phyloP scores from a whole-genome alignment of 1,140 invertebrate genomes.

The Lepidurus packardi region DNA sequence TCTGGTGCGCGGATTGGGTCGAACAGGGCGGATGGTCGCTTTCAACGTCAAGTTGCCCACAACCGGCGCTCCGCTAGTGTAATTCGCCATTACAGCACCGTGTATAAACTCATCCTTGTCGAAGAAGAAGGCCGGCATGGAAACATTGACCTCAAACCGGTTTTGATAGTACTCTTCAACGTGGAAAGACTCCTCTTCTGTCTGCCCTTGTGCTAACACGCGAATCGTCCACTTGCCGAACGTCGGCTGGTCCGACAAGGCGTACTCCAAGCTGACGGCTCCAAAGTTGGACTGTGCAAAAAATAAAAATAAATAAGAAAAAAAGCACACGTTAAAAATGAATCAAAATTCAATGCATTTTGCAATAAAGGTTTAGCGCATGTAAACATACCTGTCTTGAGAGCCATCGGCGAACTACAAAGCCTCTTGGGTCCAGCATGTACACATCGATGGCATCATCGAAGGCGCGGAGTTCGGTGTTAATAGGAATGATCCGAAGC shows the following conservation, averaged over 20 bases:
- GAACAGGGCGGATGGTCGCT: slow-evolving; percentile 64
- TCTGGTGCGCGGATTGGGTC: slow-evolving; percentile 30
- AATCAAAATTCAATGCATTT: slow-evolving; percentile 38
- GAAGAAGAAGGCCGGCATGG: slow-evolving; percentile 88
- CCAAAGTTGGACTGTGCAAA: slow-evolving; percentile 70
- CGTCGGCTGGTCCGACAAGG: slow-evolving; percentile 81
- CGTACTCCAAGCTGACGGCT: slow-evolving; percentile 82
- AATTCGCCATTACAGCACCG: slow-evolving; percentile 87
- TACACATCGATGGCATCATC: slow-evolving; percentile 81
- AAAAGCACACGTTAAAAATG: slow-evolving; percentile 36
- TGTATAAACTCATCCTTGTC: slow-evolving; percentile 72
- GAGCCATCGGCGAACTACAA: slow-evolving; percentile 83
- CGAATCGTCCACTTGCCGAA: slow-evolving; percentile 88
- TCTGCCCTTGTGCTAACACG: slow-evolving; percentile 78
- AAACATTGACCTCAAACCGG: slow-evolving; percentile 88
- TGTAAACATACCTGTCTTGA: slow-evolving; percentile 61
- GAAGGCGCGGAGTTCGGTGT: slow-evolving; percentile 79
- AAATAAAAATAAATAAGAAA: slow-evolving; percentile 20
- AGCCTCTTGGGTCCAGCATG: slow-evolving; percentile 76
- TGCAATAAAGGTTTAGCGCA: neutral
- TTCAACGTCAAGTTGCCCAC: slow-evolving; percentile 76
- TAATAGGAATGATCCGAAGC: slow-evolving; percentile 82
- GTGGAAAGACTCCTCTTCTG: slow-evolving; percentile 74
- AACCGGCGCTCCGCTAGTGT: slow-evolving; percentile 77
- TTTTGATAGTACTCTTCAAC: slow-evolving; percentile 95